phyloP scores from a whole-genome alignment of 2,888 invertebrate species.

The Ophioninae sp. region DNA sequence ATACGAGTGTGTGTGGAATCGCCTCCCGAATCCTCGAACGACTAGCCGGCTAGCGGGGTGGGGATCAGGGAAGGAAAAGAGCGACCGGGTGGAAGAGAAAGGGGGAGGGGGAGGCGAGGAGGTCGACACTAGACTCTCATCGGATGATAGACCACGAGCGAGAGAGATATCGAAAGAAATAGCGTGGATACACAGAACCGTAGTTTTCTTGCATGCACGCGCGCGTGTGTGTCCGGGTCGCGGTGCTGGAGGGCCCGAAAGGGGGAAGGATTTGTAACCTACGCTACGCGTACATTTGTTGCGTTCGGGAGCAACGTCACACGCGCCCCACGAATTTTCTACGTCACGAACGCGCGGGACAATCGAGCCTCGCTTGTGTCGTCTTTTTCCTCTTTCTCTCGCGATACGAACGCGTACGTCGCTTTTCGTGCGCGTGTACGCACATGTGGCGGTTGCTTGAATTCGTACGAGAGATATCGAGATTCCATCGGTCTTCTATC shows the following conservation, averaged over 20 bases:
- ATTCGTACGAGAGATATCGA: background rate
- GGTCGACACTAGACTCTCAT: background rate
- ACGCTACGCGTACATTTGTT: conserved; percentile 72
- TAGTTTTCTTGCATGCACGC: conserved; percentile 61
- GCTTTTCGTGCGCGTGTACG: background rate
- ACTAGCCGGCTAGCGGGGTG: background rate
- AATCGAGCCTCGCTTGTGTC: conserved; percentile 14
- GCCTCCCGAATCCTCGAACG: conserved; percentile 15
- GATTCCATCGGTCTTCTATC: background rate
- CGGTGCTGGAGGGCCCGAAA: too few relatives aligned
- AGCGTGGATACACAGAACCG: conserved; percentile 53
- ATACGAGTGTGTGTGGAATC: conserved; percentile 6
- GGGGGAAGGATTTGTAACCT: conserved; percentile 66
- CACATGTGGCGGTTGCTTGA: background rate
- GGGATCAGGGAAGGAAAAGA: conserved; percentile 4
- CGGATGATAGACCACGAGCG: background rate
- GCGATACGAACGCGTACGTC: background rate
- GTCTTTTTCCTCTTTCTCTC: background rate
- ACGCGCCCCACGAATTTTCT: conserved; percentile 23
- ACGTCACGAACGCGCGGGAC: conserved; percentile 32
- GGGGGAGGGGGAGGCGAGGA: too few relatives aligned
- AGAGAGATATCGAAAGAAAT: conserved; percentile 10
- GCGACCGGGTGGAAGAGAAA: too few relatives aligned
- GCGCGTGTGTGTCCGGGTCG: conserved; percentile 75
- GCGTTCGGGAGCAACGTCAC: conserved; percentile 65